phyloP scores from a whole-genome alignment of 2,113 vertebrate genomes.

The Nestor notabilis region DNA sequence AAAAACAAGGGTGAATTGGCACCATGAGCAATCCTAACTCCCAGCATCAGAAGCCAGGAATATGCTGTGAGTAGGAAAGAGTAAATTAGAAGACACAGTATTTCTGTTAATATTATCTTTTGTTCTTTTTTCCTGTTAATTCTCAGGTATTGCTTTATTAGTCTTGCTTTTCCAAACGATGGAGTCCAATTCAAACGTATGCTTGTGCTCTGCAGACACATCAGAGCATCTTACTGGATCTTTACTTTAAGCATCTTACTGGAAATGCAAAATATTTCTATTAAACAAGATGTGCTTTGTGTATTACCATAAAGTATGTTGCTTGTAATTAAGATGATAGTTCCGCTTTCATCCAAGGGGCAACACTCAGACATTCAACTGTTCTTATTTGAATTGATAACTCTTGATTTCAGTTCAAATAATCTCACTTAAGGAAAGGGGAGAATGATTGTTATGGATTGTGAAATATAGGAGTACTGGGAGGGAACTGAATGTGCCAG shows the following conservation, averaged over 20 bases:
- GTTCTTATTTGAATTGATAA: background rate
- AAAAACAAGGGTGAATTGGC: background rate
- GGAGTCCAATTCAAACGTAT: background rate
- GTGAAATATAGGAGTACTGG: slow-evolving; percentile 4
- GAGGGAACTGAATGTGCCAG: slow-evolving; percentile 43
- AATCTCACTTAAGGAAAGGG: slow-evolving; percentile 1
- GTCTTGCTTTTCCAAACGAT: background rate
- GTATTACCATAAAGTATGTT: background rate
- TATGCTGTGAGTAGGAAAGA: background rate
- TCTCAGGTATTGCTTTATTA: background rate
- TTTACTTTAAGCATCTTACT: background rate
- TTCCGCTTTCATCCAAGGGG: background rate
- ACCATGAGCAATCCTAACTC: background rate
- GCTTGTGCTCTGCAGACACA: background rate
- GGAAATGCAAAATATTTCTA: background rate
- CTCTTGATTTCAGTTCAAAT: background rate
- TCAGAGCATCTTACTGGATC: background rate
- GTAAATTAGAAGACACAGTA: background rate
- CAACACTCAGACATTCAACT: background rate
- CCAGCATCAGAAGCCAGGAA: background rate
- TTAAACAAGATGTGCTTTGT: background rate
- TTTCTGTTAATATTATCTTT: background rate
- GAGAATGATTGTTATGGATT: background rate
- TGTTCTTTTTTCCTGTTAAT: background rate
- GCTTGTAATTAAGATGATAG: background rate